A percentile compares a stretch with the other conserved stretches of the same genome.
These are phyloP conservation scores for Scaeva pyrastri DNA, from an alignment of 2,888 invertebrate genomes.

Conservation along the genomic window DNA sequence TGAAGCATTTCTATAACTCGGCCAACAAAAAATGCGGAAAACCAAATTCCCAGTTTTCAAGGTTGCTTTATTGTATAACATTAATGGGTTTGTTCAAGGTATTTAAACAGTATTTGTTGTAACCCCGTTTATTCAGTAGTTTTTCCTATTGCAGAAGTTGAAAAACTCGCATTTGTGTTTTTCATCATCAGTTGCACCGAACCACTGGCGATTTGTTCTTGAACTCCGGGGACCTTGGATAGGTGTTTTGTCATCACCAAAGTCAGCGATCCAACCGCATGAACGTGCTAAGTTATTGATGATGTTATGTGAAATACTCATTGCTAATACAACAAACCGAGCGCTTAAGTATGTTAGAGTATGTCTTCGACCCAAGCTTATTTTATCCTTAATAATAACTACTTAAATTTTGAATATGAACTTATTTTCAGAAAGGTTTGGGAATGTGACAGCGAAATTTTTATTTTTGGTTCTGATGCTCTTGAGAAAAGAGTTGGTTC, in stretches of 20 bases:
- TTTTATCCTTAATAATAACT: neutral
- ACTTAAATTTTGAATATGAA: neutral
- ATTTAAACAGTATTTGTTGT: neutral
- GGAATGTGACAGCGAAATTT: slow-evolving; percentile 77
- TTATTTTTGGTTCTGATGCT: slow-evolving; percentile 78
- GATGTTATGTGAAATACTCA: slow-evolving; percentile 78
- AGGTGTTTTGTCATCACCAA: slow-evolving; percentile 77
- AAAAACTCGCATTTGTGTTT: slow-evolving; percentile 75
- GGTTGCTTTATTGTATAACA: slow-evolving; percentile 79
- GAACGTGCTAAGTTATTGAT: slow-evolving; percentile 78
- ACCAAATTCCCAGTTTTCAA: slow-evolving; percentile 72
- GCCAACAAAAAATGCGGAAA: slow-evolving; percentile 76
- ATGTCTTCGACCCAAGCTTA: neutral
- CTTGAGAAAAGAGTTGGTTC: slow-evolving; percentile 62
- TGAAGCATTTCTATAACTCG: slow-evolving; percentile 78
- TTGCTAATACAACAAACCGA: slow-evolving; percentile 76
- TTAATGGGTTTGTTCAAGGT: slow-evolving; percentile 79
- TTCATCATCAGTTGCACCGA: slow-evolving; percentile 60
- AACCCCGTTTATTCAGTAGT: neutral
- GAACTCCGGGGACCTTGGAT: slow-evolving; percentile 78
- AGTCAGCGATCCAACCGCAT: slow-evolving; percentile 55
- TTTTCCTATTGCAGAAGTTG: slow-evolving; percentile 77
- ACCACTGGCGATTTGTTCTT: slow-evolving; percentile 78
- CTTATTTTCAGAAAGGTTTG: slow-evolving; percentile 76
- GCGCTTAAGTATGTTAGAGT: slow-evolving; percentile 78